Conservation (phyloP, 2,797 vertebrate species). For the Alauda arvensis region DNA sequence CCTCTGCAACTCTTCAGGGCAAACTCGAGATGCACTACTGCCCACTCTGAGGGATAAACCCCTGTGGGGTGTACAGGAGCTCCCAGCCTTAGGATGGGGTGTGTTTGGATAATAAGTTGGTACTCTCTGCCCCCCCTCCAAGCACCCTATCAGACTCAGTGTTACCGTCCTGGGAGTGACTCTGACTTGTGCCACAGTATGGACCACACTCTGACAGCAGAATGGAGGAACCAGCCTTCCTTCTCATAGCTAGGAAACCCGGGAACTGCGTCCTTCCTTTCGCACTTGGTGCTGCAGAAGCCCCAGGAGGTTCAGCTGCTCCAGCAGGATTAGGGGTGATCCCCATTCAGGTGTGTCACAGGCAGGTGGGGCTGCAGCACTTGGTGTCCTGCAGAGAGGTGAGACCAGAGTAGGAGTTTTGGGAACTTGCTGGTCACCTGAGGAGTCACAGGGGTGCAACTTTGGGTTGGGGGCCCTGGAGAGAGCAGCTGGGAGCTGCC, state of each 20-base stretch:
- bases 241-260: not conserved
- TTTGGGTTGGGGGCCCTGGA: rapidly evolving
- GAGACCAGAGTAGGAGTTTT: not conserved
- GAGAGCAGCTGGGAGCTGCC: not conserved
- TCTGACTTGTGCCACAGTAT: not conserved
- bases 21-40: not conserved
- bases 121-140: not conserved
- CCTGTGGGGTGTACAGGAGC: not conserved
- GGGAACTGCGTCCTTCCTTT: not conserved
- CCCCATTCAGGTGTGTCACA: too few relatives aligned
- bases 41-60: not conserved
- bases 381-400: rapidly evolving
- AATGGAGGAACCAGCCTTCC: not conserved
- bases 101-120: not conserved
- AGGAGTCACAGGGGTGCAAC: not conserved
- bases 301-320: not conserved
- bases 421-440: not conserved
- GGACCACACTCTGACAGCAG: not conserved
- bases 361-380: not conserved
- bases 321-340: not conserved
- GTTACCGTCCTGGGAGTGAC: not conserved
- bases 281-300: not conserved
- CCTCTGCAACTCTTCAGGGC: not conserved
- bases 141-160: not conserved
- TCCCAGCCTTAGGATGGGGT: not conserved